Evolutionary conservation across 30 jellyfish, hydroid and myxozoan genomes (phyloP).

Genomic region (Mastigias papua): DNA sequence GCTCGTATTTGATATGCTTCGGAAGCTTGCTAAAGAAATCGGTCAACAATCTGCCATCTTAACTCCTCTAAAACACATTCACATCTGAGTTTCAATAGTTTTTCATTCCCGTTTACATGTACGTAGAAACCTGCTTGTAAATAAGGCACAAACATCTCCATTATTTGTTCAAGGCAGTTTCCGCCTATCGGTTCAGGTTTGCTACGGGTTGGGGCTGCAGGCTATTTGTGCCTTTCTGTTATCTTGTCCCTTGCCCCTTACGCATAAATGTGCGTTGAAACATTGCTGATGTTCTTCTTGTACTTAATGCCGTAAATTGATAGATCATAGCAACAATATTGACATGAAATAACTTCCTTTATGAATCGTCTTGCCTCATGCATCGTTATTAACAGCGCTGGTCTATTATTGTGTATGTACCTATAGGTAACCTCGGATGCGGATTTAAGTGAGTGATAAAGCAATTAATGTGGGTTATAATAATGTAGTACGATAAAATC

Average conservation of each 20-base stretch:
- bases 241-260: not conserved
- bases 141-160: not conserved
- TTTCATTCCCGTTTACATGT: not conserved
- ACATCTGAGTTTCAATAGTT: not conserved
- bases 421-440: too few relatives aligned
- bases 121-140: not conserved
- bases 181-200: constrained; percentile 8
- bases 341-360: too few relatives aligned
- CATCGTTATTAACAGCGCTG: too few relatives aligned
- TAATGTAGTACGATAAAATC: too few relatives aligned
- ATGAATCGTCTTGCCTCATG: too few relatives aligned
- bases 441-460: too few relatives aligned
- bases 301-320: too few relatives aligned
- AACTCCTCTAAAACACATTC: not conserved
- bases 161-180: constrained; percentile 11
- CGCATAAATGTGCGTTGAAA: not conserved
- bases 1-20: constrained; percentile 41
- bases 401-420: too few relatives aligned
- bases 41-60: not conserved
- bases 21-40: constrained; percentile 21
- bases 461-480: too few relatives aligned
- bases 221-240: not conserved
- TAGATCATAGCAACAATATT: too few relatives aligned
- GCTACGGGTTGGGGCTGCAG: not conserved
- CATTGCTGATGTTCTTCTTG: not conserved